phyloP scores from a whole-genome alignment of 2,113 vertebrate genomes.

The Pelecanus crispus region DNA sequence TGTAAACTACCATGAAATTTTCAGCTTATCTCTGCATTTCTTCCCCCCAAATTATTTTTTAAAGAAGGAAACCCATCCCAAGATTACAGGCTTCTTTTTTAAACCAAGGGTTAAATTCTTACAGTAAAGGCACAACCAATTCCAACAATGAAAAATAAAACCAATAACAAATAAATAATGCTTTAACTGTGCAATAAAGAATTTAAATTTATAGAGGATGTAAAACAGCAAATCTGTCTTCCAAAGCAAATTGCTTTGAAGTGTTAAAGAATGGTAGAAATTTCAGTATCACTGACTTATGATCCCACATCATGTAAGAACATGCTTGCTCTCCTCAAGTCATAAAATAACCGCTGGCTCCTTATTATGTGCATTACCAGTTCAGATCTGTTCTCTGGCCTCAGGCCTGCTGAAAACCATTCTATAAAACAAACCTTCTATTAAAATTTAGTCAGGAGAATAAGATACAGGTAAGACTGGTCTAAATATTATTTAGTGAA shows the following conservation, averaged over 20 bases:
- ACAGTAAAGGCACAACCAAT: neutral
- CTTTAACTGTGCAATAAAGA: neutral
- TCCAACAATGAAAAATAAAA: neutral
- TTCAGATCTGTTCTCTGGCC: constrained; percentile 25
- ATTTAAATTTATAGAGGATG: neutral
- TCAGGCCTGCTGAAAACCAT: neutral
- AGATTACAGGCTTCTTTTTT: neutral
- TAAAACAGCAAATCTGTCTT: neutral
- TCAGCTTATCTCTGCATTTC: neutral
- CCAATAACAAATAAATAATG: neutral
- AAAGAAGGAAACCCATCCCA: neutral
- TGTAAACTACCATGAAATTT: neutral
- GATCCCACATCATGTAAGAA: neutral
- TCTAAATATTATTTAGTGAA: neutral
- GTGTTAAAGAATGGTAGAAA: neutral
- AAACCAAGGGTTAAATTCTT: neutral
- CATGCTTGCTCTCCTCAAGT: neutral
- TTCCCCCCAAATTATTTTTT: neutral
- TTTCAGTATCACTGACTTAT: neutral
- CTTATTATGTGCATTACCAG: neutral
- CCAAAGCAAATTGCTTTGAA: neutral
- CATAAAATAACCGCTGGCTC: neutral
- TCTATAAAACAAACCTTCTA: neutral
- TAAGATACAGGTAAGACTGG: neutral
- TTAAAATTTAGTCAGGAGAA: neutral